These are phyloP conservation scores for Serranus cabrilla DNA, from an alignment of 2,797 vertebrate species.

Conservation along the genomic window DNA sequence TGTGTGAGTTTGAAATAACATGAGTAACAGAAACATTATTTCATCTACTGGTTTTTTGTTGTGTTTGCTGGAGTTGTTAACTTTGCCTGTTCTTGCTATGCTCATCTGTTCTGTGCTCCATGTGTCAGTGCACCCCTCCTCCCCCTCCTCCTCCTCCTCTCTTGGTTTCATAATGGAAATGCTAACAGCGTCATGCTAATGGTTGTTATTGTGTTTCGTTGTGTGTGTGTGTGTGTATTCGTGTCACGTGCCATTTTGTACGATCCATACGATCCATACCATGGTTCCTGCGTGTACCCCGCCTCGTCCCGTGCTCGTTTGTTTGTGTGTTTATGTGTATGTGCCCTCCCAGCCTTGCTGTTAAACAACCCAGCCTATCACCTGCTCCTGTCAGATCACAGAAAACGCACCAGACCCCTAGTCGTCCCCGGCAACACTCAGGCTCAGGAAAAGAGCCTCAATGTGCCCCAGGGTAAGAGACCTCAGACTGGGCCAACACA, in stretches of 20 bases:
- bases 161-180: slow-evolving; percentile 36
- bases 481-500: slow-evolving; percentile 56
- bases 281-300: slow-evolving; percentile 51
- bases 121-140: slow-evolving; percentile 50
- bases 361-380: slow-evolving; percentile 97
- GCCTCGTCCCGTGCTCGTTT: slow-evolving; percentile 41
- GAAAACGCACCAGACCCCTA: slow-evolving; percentile 84
- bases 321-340: slow-evolving; percentile 60
- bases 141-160: slow-evolving; percentile 8
- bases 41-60: slow-evolving; percentile 47
- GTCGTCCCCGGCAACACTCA: slow-evolving; percentile 84
- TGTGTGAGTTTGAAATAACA: slow-evolving; percentile 74
- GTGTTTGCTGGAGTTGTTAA: slow-evolving; percentile 72
- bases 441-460: slow-evolving; percentile 92
- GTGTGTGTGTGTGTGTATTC: slow-evolving; percentile 49
- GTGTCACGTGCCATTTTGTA: slow-evolving; percentile 48
- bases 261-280: slow-evolving; percentile 40
- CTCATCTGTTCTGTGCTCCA: slow-evolving; percentile 47
- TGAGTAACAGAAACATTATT: slow-evolving; percentile 70
- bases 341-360: slow-evolving; percentile 89
- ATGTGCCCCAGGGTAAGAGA: slow-evolving; percentile 90
- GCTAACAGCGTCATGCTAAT: slow-evolving; percentile 76
- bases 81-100: slow-evolving; percentile 74
- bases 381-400: slow-evolving; percentile 94
- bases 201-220: slow-evolving; percentile 55